Base-by-base conservation (phyloP, 2,888 invertebrate species). In the Athrips mouffetella region DNA sequence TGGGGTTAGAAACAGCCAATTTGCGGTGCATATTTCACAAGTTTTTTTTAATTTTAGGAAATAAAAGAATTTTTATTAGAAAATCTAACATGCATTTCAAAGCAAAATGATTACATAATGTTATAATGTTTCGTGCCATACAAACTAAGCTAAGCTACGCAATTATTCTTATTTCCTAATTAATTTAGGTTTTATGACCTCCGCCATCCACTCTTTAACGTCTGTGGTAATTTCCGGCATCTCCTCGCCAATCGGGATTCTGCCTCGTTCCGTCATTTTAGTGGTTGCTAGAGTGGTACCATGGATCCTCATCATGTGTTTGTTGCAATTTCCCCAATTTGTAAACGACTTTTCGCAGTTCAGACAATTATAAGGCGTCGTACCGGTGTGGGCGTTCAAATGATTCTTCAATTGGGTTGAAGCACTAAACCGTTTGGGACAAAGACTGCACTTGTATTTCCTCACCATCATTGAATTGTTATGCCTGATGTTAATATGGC, bases 361-460 rank as follows among this genome's bases (percentile, higher is more conserved):
- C 5, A 50, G 35, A 35, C 61, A 61, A 7, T 50, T 47, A 29
- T 58, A 61, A 0, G 59, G 61, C 10, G 48, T 49, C 0, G 50
- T 50, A 0, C 59, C 61, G 0, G 59, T 60, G 13, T 62, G 58
- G 10, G 55, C 11, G 3, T n/a, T n/a, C 21, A 10, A 8, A 18
- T 39, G 37, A 8, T 18, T 39, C 21, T 20, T 39, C 8, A 18
- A n/a, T 6, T 39, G 11, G 8, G n/a, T 39, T 2, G 37, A 39
- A 4, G 21, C 7, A 2, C 91, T 81, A 63, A 92, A 93, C 49
- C 87, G 81, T 73, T 92, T 92, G 7, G 90, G 90, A 60, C 93
- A 93, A 65, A 89, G 91, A 64, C 91, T 90, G 59, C 93, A 93
- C 6, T 89, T 83, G 62, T 90, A 92, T 33, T 33, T 33, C 2